phyloP scores from a whole-genome alignment of 2,113 vertebrate genomes.

The Upupa epops region DNA sequence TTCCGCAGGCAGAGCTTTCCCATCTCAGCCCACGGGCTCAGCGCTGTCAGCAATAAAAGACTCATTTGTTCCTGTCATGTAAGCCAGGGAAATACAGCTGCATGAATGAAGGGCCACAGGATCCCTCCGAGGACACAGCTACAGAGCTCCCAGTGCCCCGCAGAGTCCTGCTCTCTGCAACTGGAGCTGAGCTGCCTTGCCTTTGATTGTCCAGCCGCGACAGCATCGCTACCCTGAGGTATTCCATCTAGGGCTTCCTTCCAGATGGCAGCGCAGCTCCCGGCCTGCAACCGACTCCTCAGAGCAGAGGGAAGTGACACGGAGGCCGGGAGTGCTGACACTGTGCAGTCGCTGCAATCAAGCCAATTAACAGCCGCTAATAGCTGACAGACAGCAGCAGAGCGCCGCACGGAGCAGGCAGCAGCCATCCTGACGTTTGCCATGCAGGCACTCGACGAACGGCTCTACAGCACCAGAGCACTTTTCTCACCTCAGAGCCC shows the following conservation, averaged over 20 bases:
- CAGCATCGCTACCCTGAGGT: no score
- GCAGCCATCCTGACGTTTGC: conserved; percentile 5
- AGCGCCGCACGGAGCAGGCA: not conserved
- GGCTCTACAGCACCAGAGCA: not conserved
- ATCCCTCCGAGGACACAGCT: not conserved
- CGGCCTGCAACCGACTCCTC: not conserved
- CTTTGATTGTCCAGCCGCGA: conserved; percentile 22
- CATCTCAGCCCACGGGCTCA: not conserved
- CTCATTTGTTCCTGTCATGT: not conserved
- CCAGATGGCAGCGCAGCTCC: not conserved
- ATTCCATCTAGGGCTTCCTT: conserved; percentile 26
- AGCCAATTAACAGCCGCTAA: conserved; percentile 8
- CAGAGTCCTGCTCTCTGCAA: conserved; percentile 47
- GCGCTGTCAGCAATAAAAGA: not conserved
- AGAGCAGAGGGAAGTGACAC: not conserved
- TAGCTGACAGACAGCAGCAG: not conserved
- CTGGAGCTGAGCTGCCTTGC: not conserved
- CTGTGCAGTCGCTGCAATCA: conserved; percentile 13
- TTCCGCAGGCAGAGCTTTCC: not conserved
- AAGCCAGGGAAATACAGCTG: not conserved
- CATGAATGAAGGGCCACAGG: not conserved
- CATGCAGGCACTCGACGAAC: not conserved
- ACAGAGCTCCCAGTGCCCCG: not conserved
- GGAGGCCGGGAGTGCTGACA: not conserved
- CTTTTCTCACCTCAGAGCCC: not conserved